Conservation (phyloP, 2,888 invertebrate species). For the Synanthedon myopaeformis region DNA sequence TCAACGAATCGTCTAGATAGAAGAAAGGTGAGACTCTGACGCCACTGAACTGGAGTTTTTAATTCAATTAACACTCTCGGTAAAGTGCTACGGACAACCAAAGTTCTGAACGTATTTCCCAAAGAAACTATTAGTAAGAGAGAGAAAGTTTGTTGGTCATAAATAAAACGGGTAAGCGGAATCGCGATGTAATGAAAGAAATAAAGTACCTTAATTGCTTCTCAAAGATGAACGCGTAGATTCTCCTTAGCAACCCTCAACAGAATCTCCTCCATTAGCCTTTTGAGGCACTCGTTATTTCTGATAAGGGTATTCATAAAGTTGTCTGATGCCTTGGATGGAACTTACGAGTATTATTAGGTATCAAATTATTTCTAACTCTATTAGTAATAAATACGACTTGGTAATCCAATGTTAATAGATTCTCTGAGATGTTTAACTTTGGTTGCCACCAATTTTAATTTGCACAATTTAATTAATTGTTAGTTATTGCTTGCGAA, state of each 20-base stretch:
- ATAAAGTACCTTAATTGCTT: conserved; percentile 45
- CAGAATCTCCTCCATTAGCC: conserved; percentile 23
- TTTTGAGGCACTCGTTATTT: conserved; percentile 19
- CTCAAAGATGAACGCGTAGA: conserved; percentile 28
- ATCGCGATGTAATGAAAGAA: conserved; percentile 42
- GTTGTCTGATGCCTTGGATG: neutral
- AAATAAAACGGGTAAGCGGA: conserved; percentile 31
- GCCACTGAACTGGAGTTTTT: conserved; percentile 12
- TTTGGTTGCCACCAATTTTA: too few species aligned
- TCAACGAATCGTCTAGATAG: too few species aligned
- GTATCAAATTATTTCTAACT: neutral
- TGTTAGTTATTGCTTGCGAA: too few species aligned
- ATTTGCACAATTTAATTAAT: too few species aligned
- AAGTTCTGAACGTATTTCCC: conserved; percentile 12
- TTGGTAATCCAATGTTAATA: too few species aligned
- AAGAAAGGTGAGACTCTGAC: too few species aligned
- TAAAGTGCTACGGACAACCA: conserved; percentile 17
- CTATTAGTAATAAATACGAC: too few species aligned
- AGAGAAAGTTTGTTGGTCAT: conserved; percentile 18
- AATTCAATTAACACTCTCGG: conserved; percentile 41
- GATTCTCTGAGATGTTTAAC: too few species aligned
- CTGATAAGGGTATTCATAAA: conserved; percentile 7
- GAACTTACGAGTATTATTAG: neutral
- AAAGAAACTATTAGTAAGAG: conserved; percentile 2
- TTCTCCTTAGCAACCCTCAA: conserved; percentile 3